Evolutionary conservation across 2,113 vertebrate species (phyloP).

Genomic region (Corythornis madagascariensis): DNA sequence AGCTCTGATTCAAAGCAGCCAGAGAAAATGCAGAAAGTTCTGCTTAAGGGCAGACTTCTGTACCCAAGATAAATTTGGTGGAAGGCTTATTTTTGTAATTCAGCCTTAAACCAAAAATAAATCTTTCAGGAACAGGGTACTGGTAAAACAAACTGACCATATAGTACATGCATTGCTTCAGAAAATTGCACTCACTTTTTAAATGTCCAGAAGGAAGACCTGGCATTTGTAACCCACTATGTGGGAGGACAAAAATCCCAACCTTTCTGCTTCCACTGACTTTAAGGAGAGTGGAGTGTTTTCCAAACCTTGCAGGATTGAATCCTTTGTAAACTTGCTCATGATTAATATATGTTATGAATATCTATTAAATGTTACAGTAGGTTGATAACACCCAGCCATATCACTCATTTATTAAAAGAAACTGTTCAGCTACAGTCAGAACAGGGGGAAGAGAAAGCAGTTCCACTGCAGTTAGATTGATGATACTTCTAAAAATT

Average conservation of each 20-base stretch:
- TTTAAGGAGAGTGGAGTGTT: neutral
- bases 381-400: constrained; percentile 64
- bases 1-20: neutral
- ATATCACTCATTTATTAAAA: constrained; percentile 68
- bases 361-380: constrained; percentile 69
- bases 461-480: constrained; percentile 44
- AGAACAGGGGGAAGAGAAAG: constrained; percentile 26
- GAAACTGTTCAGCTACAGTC: constrained; percentile 49
- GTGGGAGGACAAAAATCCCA: constrained; percentile 6
- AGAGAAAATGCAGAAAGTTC: constrained; percentile 20
- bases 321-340: constrained; percentile 46
- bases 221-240: neutral
- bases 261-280: neutral
- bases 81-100: neutral
- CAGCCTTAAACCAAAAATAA: constrained; percentile 9
- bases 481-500: constrained; percentile 61
- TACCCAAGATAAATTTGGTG: constrained; percentile 4
- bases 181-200: neutral
- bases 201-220: neutral
- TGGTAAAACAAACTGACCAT: neutral
- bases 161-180: neutral
- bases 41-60: constrained; percentile 9
- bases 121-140: neutral
- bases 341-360: constrained; percentile 67
- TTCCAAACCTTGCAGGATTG: neutral